Evolutionary conservation across 1,140 invertebrate species (phyloP), one percentile per base, ranked within the genome.

Genomic region (Luehdorfia chinensis): DNA sequence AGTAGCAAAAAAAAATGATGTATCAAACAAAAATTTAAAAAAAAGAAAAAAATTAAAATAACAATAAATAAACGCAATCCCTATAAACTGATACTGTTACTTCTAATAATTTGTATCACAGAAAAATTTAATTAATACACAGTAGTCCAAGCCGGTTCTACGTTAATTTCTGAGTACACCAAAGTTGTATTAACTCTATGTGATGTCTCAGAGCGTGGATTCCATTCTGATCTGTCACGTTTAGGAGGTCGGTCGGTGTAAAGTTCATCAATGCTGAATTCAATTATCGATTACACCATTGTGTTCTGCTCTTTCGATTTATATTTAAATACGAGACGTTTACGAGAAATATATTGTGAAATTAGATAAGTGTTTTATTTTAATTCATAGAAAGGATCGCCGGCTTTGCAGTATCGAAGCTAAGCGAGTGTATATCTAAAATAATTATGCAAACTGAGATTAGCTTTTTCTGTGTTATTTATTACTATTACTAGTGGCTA

Each of bases 191-290:
- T 75, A 66, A 14, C 79, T 84, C 77, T 61, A 47, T 59, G 65
- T 31, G 27, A 59, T 7, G 55, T 75, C n/a, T n/a, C 53, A 32
- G 13, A 53, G 45, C 47, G 56, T 75, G 67, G 67, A 75, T 78
- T 75, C 75, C 77, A 72, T 84, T 84, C 79, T 79, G 84, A 81
- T 85, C 81, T 85, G 81, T 85, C 81, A 85, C 81, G 81, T 85
- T 61, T 76, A 75, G 55, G 75, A 80, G 79, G 78, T 84, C 78
- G 80, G 66, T 43, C 69, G 76, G 78, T 85, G 75, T 85, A 85
- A 84, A 85, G 81, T 85, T 85, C 81, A 85, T 84, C 78, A 85
- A 76, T 81, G 74, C 71, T 81, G 80, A 84, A 84, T 85, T 85
- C 81, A 85, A 85, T 85, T 85, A 84, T 77, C 78, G 75, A 84